Evolutionary conservation across 1,140 invertebrate genomes (phyloP), one percentile per base, ranked within the genome.

Genomic region (Dermatophagoides farinae): DNA sequence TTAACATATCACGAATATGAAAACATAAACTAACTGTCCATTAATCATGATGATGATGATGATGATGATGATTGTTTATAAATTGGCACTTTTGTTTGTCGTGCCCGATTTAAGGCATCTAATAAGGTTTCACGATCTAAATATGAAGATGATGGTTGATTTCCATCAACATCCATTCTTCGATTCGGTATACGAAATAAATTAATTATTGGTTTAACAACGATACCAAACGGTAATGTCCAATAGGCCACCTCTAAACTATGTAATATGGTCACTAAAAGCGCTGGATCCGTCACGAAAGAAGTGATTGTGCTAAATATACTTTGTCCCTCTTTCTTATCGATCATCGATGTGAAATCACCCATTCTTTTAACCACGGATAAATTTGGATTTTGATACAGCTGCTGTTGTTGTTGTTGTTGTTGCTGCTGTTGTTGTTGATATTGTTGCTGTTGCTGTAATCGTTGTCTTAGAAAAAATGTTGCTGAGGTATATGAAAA

Each of bases 161-260:
- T 4, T 4, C 2, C 31, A 31, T 31, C 31, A 49, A 8, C 8
- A 12, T 18, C 57, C 16, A 31, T 60, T 49, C 58, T 11, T 44
- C 47, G 44, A 40, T 62, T 64, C 44, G 63, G 63, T 20, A 62
- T 41, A 44, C 63, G 54, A 40, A 64, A 62, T 18, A 64, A 40
- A 39, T 64, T 64, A 25, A 64, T 59, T 18, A 64, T 60, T 49
- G 63, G 63, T 47, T 39, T 63, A 11, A 64, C 41, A n/a, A 62
- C 8, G 50, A 64, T 63, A 22, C 60, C 63, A 51, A 61, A 43
- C 18, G 63, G 63, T 18, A 62, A 39, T 23, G 54, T 59, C 61
- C 54, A 62, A 39, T 62, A 64, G 4, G 61, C 61, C 1, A 62
- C 49, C 31, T 64, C 63, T 11, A 64, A 47, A 37, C 43, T 44